A percentile compares a stretch with the other conserved stretches of the same genome.
These are phyloP conservation scores for Piscicola geometra DNA, from an alignment of 2,888 invertebrate species.

Conservation along the genomic window DNA sequence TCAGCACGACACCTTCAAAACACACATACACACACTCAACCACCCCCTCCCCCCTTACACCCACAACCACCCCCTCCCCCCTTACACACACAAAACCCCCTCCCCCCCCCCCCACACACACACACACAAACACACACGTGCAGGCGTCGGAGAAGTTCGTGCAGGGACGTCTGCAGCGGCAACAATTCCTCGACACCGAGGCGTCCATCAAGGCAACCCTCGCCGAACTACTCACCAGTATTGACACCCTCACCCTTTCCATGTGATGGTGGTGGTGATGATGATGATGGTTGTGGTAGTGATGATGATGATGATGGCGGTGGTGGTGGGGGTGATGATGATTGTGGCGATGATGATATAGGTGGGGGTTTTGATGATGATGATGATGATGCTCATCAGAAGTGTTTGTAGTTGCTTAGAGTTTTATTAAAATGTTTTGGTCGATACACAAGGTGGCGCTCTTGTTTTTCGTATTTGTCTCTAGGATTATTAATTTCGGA, in stretches of 20 bases:
- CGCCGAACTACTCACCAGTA: slow-evolving; percentile 58
- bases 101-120: neutral
- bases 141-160: slow-evolving; percentile 64
- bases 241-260: slow-evolving; percentile 49
- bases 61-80: too few species aligned
- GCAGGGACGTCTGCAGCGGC: slow-evolving; percentile 62
- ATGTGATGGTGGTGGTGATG: slow-evolving; percentile 35
- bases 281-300: neutral
- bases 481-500: too few species aligned
- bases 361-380: too few species aligned
- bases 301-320: neutral
- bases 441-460: too few species aligned
- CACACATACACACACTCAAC: neutral
- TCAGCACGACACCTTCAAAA: neutral
- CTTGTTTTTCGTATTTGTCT: too few species aligned
- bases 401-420: neutral
- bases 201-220: slow-evolving; percentile 61
- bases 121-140: slow-evolving; percentile 46
- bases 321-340: neutral
- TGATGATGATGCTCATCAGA: slow-evolving; percentile 3
- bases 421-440: too few species aligned
- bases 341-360: too few species aligned
- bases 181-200: slow-evolving; percentile 63
- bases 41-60: too few species aligned
- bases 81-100: neutral